Base-by-base conservation (phyloP, 2,888 invertebrate genomes). In the Acrobeloides nanus region DNA sequence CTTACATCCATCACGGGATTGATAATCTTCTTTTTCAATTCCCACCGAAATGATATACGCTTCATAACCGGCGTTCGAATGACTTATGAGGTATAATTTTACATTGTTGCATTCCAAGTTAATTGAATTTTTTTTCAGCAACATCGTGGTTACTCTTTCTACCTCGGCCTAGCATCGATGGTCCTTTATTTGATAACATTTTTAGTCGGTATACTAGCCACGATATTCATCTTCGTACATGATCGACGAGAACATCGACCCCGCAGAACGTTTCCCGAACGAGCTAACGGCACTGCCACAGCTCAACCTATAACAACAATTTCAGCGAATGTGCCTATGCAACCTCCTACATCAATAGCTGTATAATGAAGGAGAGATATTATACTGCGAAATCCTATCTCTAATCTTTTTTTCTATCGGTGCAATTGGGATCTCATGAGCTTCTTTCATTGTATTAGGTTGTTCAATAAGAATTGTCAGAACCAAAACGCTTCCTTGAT, bases 91-190 rank as follows among this genome's bases (percentile, higher is more conserved):
- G 55, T 55, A 39, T 15, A 23, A 8, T 15, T 12, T 4, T 44
- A 40, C 45, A 39, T 23, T 10, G 29, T 39, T 29, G 8, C 15
- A 7, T 17, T 39, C 10, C 15, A 29, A 17, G 17, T 20, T 39
- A 8, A 8, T 39, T n/a, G 10, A 26, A n/a, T 46, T 45, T 12
- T 39, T 1, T 45, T 55, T 38, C 35, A 55, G 56, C 57, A 57
- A 57, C 33, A 35, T 27, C 50, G 51, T 35, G 57, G 57, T 20
- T 57, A 58, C 38, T 58, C 57, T 15, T 57, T 57, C 37, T 58
- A 51, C 44, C 31, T 57, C 29, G 57, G 56, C 10, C 24, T 59
- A 12, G 41, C 31, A 8, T 26, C 42, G 17, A 21, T 47, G 23
- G 15, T 57, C 10, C 15, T 43, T 12, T 50, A 47, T n/a, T 26